Evolutionary conservation across 2,113 vertebrate genomes (phyloP), one percentile per base, ranked within the genome.

Genomic region (Andinoacara biseriatus): DNA sequence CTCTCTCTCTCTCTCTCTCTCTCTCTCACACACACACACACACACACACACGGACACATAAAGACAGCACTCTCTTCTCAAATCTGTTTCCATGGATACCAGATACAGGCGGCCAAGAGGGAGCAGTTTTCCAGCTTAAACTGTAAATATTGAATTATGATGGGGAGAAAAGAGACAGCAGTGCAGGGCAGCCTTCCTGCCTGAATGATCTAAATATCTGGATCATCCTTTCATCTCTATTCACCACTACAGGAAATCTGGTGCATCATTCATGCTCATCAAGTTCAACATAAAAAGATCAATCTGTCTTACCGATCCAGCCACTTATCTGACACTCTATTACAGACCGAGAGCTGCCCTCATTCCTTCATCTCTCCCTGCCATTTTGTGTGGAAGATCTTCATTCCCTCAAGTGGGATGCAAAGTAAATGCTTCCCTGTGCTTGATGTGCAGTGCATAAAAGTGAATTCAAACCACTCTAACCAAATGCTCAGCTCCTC

Each of bases 91-190:
- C 90, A 94, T 95, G 93, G 94, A 93, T 92, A 94, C 94, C 86
- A 92, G 91, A 95, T 93, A 92, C 91, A 85, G 90, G 92, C 92
- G 84, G 92, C 93, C 93, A 93, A 92, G 91, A 90, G 93, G 93
- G 93, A 94, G 93, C 91, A 87, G 93, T 95, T 95, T 94, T 92
- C 89, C 91, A 92, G 89, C 92, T 91, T 94, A 93, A 95, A 95
- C 90, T 93, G 93, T 95, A 94, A 94, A 95, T 93, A 95, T 94
- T 94, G 92, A 95, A 94, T 94, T 90, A 94, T 92, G 91, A 93
- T 90, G 87, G 91, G 78, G 81, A 91, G 84, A 86, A 92, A 87
- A 63, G 87, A 91, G 90, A 91, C 90, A 76, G 89, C 85, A 72
- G 85, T 76, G 90, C 83, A 85, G 88, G 89, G 81, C 88, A 87